A percentile compares a stretch with the other conserved stretches of the same genome.
Conservation (phyloP, 2,797 vertebrate genomes). For the Dromococcyx pavoninus region DNA sequence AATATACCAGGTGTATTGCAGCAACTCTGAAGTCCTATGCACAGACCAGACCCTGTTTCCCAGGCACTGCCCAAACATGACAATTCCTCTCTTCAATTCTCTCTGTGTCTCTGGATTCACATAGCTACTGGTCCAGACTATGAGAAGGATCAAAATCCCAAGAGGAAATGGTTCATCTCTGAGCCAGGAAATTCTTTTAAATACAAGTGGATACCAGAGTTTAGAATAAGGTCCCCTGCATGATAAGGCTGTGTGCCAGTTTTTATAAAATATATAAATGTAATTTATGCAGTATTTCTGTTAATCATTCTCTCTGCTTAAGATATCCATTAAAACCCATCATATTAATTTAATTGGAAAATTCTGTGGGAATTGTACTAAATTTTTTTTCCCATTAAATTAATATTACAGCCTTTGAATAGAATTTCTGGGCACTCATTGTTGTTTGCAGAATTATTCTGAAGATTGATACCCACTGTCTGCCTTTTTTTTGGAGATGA, state of each 20-base stretch:
- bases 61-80: neutral
- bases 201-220: slow-evolving; percentile 55
- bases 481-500: slow-evolving; percentile 59
- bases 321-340: slow-evolving; percentile 69
- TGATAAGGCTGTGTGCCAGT: slow-evolving; percentile 32
- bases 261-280: slow-evolving; percentile 54
- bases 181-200: slow-evolving; percentile 46
- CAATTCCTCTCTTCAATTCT: neutral
- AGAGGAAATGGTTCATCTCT: slow-evolving; percentile 21
- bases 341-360: slow-evolving; percentile 75
- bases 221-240: slow-evolving; percentile 27
- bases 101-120: slow-evolving; percentile 8
- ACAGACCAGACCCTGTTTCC: neutral
- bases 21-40: neutral
- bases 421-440: slow-evolving; percentile 63
- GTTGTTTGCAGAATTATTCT: slow-evolving; percentile 69
- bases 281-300: slow-evolving; percentile 69
- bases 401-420: slow-evolving; percentile 70
- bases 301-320: slow-evolving; percentile 61
- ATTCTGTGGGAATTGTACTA: slow-evolving; percentile 72
- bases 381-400: slow-evolving; percentile 69
- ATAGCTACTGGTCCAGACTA: neutral
- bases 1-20: neutral
- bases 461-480: slow-evolving; percentile 62
- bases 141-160: neutral